These are phyloP conservation scores for Syrrhaptes paradoxus DNA, from an alignment of 2,113 vertebrate genomes.

Conservation along the genomic window DNA sequence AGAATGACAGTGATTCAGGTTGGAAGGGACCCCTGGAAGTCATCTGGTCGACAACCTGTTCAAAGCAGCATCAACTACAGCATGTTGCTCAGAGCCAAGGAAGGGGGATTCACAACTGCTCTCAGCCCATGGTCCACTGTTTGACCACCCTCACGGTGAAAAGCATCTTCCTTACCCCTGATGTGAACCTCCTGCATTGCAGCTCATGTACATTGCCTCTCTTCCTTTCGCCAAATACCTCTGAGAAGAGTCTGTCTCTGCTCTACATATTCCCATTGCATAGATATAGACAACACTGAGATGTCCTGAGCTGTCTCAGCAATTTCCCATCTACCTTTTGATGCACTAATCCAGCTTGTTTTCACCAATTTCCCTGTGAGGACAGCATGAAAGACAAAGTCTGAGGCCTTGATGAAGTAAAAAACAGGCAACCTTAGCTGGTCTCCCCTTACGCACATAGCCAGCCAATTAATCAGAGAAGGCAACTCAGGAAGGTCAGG, in stretches of 20 bases:
- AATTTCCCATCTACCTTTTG: neutral
- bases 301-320: neutral
- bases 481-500: neutral
- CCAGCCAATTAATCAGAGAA: neutral
- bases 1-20: neutral
- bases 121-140: neutral
- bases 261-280: neutral
- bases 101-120: neutral
- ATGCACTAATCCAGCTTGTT: neutral
- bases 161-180: neutral
- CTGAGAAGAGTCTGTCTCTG: neutral
- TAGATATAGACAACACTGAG: neutral
- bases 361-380: neutral
- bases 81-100: neutral
- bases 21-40: neutral
- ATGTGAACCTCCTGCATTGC: neutral
- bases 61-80: neutral
- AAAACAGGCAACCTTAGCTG: neutral
- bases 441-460: neutral
- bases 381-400: neutral
- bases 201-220: rapidly evolving
- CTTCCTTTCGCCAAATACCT: neutral
- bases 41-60: neutral
- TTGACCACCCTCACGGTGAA: neutral
- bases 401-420: neutral